Base-by-base conservation (phyloP, 2,888 invertebrate genomes). In the Rhaphigaster nebulosa region DNA sequence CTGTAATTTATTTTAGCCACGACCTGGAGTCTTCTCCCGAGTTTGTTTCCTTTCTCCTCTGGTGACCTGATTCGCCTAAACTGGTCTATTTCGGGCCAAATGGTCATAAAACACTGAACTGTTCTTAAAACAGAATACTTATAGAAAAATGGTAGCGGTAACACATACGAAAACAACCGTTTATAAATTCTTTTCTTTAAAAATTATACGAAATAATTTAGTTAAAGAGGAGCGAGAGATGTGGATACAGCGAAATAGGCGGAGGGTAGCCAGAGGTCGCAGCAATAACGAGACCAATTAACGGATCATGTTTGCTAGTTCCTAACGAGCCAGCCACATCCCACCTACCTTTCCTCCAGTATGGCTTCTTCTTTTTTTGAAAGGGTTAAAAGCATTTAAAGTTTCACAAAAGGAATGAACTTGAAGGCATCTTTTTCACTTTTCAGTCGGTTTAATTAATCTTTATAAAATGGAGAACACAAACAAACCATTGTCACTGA, bases 231-330 rank as follows among this genome's bases (percentile, higher is more conserved):
- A 76, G 70, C 34, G 20, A 6, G 38, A 34, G 70, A 18, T 76
- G 70, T 76, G 38, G 38, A 76, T 76, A 76, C 20, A 76, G 70
- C 10, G 70, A 76, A 60, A 60, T 60, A 60, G 60, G 13, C 60
- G 13, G 60, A 70, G 70, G 38, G 34, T 29, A 76, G 70, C 34
- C 20, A 76, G 70, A 76, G 70, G 20, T 38, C 34, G n/a, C 13
- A n/a, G 84, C 84, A 84, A 41, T 84, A 45, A 84, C 84, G 84
- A 84, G 45, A 45, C 84, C 84, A 84, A 84, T 84, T 84, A 84
- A 50, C 45, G 84, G 84, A 45, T 41, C 84, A 84, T 50, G 45
- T 50, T 84, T 84, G 41, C 41, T 45, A 45, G 84, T 45, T n/a
- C 12, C 84, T 84, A 84, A 84, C 84, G 84, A 84, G 84, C 84